Base-by-base conservation (phyloP, 92 coral and sea anemone species). In the Actinostola sp. region DNA sequence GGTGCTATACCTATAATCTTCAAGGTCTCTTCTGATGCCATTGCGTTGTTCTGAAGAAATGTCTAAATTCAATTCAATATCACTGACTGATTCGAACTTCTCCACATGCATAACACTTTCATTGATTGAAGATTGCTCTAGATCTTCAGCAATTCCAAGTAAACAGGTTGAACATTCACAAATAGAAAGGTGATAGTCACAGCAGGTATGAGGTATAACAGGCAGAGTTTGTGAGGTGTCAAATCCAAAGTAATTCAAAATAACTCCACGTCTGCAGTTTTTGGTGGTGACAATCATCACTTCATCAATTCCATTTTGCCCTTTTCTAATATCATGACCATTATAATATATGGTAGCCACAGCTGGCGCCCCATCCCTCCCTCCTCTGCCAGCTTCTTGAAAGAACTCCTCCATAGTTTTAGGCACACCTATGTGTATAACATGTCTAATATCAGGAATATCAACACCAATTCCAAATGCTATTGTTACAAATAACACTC, bases 341-440 rank as follows among this genome's bases (percentile, higher is more conserved):
- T 82, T 82, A 43, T 59, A 77, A 60, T 23, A 76, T 0, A 83
- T 8, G 63, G 42, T 23, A 0, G 91, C 79, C 32, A 31, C 63
- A 48, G 75, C 77, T 23, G 81, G 86, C 28, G 45, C 63, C 38
- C 80, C 88, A 67, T 72, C 85, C 44, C 92, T 48, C 35, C 1
- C 42, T 36, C 6, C 42, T 11, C 42, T 36, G 11, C 84, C 88
- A 12, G 88, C 81, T 55, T 86, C 87, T 41, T 86, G 92, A 34
- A 75, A 81, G 65, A 53, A 81, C 78, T 2, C 33, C 42, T 36
- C 42, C 42, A 36, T 36, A 4, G 61, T 67, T 56, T 46, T 48
- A 48, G 61, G 73, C 58, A 67, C 73, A 48, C 61, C 26, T 24
- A 81, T 81, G 33, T 86, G 87, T 70, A 81, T 71, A 41, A 81